Evolutionary conservation across 2,797 vertebrate genomes (phyloP).

Genomic region (Buceros bicornis): DNA sequence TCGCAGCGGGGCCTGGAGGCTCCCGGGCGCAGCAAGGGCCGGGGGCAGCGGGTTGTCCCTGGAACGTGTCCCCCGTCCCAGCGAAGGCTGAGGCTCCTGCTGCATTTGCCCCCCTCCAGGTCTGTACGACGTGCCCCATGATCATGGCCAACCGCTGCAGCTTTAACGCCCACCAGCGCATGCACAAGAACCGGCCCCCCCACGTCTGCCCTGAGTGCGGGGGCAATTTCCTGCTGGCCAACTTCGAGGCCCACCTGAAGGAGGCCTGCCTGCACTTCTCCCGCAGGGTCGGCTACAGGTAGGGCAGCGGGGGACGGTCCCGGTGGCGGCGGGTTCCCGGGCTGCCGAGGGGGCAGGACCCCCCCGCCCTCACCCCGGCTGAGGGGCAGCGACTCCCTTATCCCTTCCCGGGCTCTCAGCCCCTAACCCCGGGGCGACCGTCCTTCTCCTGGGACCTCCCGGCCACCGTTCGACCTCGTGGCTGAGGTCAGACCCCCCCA

Average conservation of each 20-base stretch:
- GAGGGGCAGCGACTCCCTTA: rapidly evolving
- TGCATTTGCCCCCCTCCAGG: constrained; percentile 67
- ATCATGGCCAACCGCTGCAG: constrained; percentile 93
- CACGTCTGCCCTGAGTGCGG: constrained; percentile 95
- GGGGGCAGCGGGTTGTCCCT: no score
- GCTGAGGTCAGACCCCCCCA: no score
- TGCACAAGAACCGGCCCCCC: constrained; percentile 89
- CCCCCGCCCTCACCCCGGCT: background rate
- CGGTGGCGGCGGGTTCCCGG: rapidly evolving
- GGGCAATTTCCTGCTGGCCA: constrained; percentile 83
- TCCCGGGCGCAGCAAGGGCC: no score
- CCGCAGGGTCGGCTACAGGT: constrained; percentile 96
- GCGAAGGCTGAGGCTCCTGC: background rate
- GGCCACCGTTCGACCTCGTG: rapidly evolving
- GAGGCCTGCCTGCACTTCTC: constrained; percentile 92
- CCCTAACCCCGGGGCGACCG: background rate
- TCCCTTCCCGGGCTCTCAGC: no score
- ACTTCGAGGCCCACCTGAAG: constrained; percentile 87
- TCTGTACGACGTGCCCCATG: constrained; percentile 92
- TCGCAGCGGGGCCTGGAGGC: no score
- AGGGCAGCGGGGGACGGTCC: background rate
- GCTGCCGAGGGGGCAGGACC: background rate
- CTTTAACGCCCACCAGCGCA: constrained; percentile 89
- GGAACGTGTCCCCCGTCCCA: no score
- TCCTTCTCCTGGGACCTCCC: background rate